These are phyloP conservation scores for Prunella himalayana DNA, from an alignment of 2,113 vertebrate species.

Conservation along the genomic window DNA sequence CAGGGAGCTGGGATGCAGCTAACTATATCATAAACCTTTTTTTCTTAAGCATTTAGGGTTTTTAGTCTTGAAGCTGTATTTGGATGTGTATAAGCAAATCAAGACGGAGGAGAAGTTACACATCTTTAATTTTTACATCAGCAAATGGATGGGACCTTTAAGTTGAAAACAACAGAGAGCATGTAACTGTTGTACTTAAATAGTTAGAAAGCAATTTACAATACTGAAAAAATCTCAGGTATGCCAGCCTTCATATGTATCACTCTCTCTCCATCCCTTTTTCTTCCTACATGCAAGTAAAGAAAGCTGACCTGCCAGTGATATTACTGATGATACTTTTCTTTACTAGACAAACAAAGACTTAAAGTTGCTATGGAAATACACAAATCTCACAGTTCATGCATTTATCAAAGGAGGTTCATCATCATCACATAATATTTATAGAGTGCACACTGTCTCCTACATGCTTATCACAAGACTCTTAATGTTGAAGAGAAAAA, in stretches of 20 bases:
- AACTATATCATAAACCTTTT: background rate
- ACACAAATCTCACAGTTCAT: background rate
- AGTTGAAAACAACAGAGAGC: background rate
- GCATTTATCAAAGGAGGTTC: slow-evolving; percentile 8
- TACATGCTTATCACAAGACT: background rate
- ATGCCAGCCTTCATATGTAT: background rate
- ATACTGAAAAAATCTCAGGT: background rate
- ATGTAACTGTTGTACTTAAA: background rate
- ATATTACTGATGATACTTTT: background rate
- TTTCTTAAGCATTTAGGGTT: background rate
- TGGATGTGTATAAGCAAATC: background rate
- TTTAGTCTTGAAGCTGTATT: background rate
- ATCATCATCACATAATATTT: background rate
- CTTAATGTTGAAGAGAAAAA: background rate
- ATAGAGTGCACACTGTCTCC: background rate
- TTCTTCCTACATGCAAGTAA: background rate
- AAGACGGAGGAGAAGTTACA: background rate
- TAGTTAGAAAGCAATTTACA: background rate
- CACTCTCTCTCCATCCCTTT: background rate
- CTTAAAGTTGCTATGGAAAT: slow-evolving; percentile 38
- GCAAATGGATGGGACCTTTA: background rate
- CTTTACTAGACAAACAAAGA: slow-evolving; percentile 3
- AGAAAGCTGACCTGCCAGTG: background rate
- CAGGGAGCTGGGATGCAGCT: background rate
- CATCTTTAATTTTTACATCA: background rate